Evolutionary conservation across 2,888 invertebrate genomes (phyloP).

Genomic region (Athrips mouffetella): DNA sequence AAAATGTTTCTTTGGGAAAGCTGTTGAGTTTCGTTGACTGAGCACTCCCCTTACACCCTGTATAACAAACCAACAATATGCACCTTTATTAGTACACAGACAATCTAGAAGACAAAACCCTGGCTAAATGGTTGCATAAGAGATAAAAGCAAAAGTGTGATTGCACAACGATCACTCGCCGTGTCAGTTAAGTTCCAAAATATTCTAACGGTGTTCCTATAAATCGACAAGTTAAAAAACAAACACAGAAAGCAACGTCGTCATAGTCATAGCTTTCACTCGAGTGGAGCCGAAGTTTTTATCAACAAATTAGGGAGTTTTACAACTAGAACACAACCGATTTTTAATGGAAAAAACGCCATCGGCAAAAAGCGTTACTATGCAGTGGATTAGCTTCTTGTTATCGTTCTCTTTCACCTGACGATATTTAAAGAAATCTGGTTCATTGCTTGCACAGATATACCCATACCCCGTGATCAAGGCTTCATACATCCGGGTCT

Average conservation of each 20-base stretch:
- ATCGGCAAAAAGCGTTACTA: background rate
- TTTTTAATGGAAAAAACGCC: background rate
- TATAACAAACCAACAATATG: conserved; percentile 3
- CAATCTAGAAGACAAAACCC: conserved; percentile 3
- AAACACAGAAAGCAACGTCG: conserved; percentile 23
- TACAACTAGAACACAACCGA: background rate
- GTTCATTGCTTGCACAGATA: background rate
- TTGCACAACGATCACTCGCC: conserved; percentile 28
- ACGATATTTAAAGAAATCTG: background rate
- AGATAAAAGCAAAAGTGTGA: conserved; percentile 20
- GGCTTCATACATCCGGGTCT: conserved; percentile 39
- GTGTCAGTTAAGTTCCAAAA: conserved; percentile 21
- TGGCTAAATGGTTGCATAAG: conserved; percentile 18
- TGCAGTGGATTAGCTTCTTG: background rate
- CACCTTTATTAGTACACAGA: background rate
- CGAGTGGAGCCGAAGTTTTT: conserved; percentile 25
- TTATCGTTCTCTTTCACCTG: background rate
- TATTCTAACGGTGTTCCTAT: conserved; percentile 23
- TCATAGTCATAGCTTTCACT: conserved; percentile 40
- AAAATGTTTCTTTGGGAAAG: no score
- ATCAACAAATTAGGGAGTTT: conserved; percentile 4
- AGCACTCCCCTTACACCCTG: no score
- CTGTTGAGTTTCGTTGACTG: no score
- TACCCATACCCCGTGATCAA: no score
- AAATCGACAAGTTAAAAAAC: conserved; percentile 31